Base-by-base conservation (phyloP, 2,888 invertebrate species). In the Synanthedon vespiformis region DNA sequence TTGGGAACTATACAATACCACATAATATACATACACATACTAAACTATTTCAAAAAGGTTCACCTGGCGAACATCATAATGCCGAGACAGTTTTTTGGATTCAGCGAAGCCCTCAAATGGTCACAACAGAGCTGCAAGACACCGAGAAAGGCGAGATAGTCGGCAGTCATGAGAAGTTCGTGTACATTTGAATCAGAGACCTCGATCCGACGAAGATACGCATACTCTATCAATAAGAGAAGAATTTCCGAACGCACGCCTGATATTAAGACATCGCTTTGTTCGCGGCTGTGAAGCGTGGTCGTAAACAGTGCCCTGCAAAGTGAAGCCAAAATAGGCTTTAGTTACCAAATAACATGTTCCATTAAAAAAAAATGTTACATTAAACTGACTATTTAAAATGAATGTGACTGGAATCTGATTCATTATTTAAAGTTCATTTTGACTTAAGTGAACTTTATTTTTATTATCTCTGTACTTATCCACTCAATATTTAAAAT, bases 111-210 rank as follows among this genome's bases (percentile, higher is more conserved):
- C 53, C 90, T 88, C 13, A 97, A 88, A 68, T 91, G 95, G 50
- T 93, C 90, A 67, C 93, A 94, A 77, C 97, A 97, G 16, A 93
- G 89, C 59, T 93, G 91, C 51, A 95, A 88, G 49, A 97, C 91
- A 0, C 95, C 95, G 49, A 93, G 85, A 60, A 97, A 93, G 64
- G 94, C 93, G 53, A 97, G 90, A 73, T 96, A 97, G 83, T 97
- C 97, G 3, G 97, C 95, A 0, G 94, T 93, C 63, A 94, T 91
- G 47, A 97, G 88, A 12, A 97, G 85, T 65, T 92, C 90, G 65
- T 93, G 93, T 0, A 96, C 95, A 70, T 96, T 97, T 40, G 92
- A 90, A 41, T 91, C 90, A 54, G 89, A 92, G 22, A 97, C 90
- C 55, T 92, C 91, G 52, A 95, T 90, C 58, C 92, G 91, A 52